Evolutionary conservation across 2,888 invertebrate species (phyloP).

Genomic region (Conistra vaccinii): DNA sequence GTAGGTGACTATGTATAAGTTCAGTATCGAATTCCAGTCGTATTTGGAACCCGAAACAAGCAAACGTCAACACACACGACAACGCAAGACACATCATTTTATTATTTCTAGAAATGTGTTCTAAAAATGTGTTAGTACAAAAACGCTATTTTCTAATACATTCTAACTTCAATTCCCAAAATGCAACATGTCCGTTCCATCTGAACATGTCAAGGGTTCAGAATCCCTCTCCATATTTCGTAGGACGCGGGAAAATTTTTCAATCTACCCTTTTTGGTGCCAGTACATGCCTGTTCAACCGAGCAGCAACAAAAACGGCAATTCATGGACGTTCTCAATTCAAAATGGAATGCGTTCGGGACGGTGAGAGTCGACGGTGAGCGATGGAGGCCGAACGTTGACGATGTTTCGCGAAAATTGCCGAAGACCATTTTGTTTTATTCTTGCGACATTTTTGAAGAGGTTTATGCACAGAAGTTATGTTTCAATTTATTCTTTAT

Average conservation of each 20-base stretch:
- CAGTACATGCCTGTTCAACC: slow-evolving; percentile 64
- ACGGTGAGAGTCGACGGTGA: slow-evolving; percentile 63
- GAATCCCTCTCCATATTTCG: slow-evolving; percentile 51
- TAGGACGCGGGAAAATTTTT: slow-evolving; percentile 69
- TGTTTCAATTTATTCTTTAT: slow-evolving; percentile 18
- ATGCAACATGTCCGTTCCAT: slow-evolving; percentile 6
- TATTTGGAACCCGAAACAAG: neutral
- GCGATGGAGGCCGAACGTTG: slow-evolving; percentile 63
- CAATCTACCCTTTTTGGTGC: slow-evolving; percentile 67
- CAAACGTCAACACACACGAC: neutral
- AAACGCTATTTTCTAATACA: neutral
- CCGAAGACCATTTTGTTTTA: slow-evolving; percentile 46
- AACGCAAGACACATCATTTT: neutral
- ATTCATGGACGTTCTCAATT: slow-evolving; percentile 71
- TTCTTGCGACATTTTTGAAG: slow-evolving; percentile 2
- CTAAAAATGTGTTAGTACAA: neutral
- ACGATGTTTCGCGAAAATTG: slow-evolving; percentile 56
- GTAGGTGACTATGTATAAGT: too few species aligned
- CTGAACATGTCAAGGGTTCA: slow-evolving; percentile 34
- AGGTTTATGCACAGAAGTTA: neutral
- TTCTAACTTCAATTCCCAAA: neutral
- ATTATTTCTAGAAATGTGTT: neutral
- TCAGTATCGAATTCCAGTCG: neutral
- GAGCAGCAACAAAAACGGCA: slow-evolving; percentile 69
- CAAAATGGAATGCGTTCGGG: slow-evolving; percentile 70